Evolutionary conservation across 2,888 invertebrate genomes (phyloP), one percentile per base, ranked within the genome.

Genomic region (Lasioglossum figueresi): DNA sequence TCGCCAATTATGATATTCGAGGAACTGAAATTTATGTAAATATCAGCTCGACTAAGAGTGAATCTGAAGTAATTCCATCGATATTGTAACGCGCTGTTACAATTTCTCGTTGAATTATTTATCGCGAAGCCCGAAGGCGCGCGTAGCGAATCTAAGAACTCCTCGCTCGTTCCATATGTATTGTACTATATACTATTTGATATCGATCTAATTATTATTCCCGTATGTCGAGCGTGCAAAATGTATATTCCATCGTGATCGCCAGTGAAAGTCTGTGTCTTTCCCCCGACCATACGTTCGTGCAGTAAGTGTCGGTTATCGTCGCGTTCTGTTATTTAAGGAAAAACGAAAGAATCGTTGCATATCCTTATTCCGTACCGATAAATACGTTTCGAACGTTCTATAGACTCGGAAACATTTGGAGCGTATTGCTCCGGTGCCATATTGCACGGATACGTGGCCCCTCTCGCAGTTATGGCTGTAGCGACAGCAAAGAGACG

Each of bases 131-230:
- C 40, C 45, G 56, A 70, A 27, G 79, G 43, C 43, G 76, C 68
- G 73, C 48, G 80, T 82, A 75, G 82, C 82, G 82, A 76, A 83
- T 81, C 80, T 76, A 76, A 72, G 80, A 14, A 74, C 37, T 68
- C 27, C 31, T 12, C 23, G n/a, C 23, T 52, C 34, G 75, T 80
- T 31, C 37, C 74, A 10, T 34, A 76, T 40, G 59, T 68, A 12
- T 8, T 34, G 6, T 34, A 70, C 52, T 1, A 27, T 43, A 76
- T 70, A 16, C 43, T 52, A 31, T 14, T n/a, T 56, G 66, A 74
- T 80, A 74, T 80, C 74, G 70, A 59, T 75, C 74, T 75, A 80
- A 80, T 80, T 70, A 75, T 70, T 80, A 76, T 76, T 75, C 75
- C 5, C n/a, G n/a, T 12, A 10, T 31, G 63, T 16, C 48, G 37